phyloP scores from a whole-genome alignment of 1,140 invertebrate genomes.

The Sweltsa coloradensis region DNA sequence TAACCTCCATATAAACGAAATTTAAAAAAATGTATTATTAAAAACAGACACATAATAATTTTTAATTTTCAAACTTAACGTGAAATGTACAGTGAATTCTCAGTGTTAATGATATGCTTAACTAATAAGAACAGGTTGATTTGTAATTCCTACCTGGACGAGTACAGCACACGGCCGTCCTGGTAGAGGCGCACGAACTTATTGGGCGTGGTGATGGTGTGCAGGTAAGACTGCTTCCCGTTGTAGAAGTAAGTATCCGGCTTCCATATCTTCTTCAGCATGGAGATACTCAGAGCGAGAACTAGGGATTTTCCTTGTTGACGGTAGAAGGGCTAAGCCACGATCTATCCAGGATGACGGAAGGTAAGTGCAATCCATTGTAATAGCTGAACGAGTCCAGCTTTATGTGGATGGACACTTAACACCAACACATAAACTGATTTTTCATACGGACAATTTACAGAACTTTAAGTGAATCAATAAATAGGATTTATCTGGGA shows the following conservation, averaged over 20 bases:
- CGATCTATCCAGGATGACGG: slow-evolving; percentile 65
- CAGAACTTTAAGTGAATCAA: no score
- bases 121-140: neutral
- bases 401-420: no score
- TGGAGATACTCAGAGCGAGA: slow-evolving; percentile 59
- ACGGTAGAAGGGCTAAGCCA: slow-evolving; percentile 53
- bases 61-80: no score
- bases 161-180: slow-evolving; percentile 77
- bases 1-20: no score
- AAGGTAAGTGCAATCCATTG: slow-evolving; percentile 92
- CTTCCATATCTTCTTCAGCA: slow-evolving; percentile 73
- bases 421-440: no score
- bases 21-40: no score
- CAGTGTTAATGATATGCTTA: no score
- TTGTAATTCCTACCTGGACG: slow-evolving; percentile 48
- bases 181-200: slow-evolving; percentile 73
- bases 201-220: slow-evolving; percentile 83
- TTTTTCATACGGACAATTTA: no score
- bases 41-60: no score
- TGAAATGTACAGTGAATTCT: neutral
- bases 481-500: no score
- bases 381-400: neutral
- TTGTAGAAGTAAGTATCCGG: slow-evolving; percentile 85
- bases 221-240: slow-evolving; percentile 69
- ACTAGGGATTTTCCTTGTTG: slow-evolving; percentile 45